Percentiles rank a stretch among this genome's conserved stretches.
Conservation (phyloP, 2,888 invertebrate species). For the Cetonia aurata region DNA sequence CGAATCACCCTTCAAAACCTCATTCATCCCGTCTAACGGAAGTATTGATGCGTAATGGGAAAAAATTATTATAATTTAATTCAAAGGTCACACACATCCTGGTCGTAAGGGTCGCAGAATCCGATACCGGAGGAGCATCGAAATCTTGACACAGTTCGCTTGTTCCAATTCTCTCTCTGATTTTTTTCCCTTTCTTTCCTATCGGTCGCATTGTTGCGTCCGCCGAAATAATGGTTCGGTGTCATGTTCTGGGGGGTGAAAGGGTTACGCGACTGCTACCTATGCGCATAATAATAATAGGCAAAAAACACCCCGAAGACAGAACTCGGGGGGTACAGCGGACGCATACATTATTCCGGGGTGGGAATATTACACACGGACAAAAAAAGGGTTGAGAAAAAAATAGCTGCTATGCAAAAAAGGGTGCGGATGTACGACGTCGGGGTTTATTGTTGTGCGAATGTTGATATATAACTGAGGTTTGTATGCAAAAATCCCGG, state of each 20-base stretch:
- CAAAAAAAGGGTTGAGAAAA: slow-evolving; percentile 63
- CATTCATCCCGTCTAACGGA: slow-evolving; percentile 24
- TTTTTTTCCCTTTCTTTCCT: slow-evolving; percentile 1
- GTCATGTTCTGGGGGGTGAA: slow-evolving; percentile 67
- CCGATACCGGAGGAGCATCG: slow-evolving; percentile 52
- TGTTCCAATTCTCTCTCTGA: slow-evolving; percentile 63
- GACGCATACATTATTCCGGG: slow-evolving; percentile 64
- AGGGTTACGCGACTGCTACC: slow-evolving; percentile 64
- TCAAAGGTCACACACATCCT: slow-evolving; percentile 48
- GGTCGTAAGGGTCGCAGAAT: slow-evolving; percentile 45
- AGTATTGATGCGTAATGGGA: slow-evolving; percentile 42
- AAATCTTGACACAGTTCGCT: slow-evolving; percentile 68
- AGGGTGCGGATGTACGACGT: slow-evolving; percentile 57
- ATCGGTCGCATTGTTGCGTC: slow-evolving; percentile 48
- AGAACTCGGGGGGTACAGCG: slow-evolving; percentile 63
- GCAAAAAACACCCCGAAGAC: slow-evolving; percentile 67
- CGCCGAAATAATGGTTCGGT: slow-evolving; percentile 64
- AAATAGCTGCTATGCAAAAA: slow-evolving; percentile 64
- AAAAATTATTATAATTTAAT: slow-evolving; percentile 52
- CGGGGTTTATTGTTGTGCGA: slow-evolving; percentile 55
- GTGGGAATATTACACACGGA: slow-evolving; percentile 57
- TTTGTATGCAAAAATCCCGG: slow-evolving; percentile 59
- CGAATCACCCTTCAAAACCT: slow-evolving; percentile 20
- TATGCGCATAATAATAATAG: slow-evolving; percentile 61
- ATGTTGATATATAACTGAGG: slow-evolving; percentile 59